Conservation (phyloP, 1,140 invertebrate genomes). For the Carposina sasakii region DNA sequence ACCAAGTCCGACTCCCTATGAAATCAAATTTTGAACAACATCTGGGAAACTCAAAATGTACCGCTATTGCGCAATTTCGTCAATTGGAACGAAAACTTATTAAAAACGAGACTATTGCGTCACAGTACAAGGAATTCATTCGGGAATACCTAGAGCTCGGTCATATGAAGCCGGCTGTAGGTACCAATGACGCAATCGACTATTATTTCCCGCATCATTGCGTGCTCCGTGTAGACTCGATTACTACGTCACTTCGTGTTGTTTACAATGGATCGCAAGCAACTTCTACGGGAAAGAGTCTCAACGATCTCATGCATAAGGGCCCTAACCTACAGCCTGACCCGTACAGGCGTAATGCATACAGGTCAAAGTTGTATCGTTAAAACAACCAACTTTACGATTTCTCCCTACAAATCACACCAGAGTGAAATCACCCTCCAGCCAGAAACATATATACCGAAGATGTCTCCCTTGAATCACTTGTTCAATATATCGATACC, state of each 20-base stretch:
- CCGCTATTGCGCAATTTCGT: neutral
- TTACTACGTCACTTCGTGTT: neutral
- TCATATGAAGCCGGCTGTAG: neutral
- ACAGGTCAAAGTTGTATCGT: too few relatives aligned
- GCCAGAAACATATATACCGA: too few relatives aligned
- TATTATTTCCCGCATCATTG: neutral
- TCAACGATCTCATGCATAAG: neutral
- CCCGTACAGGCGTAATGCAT: too few relatives aligned
- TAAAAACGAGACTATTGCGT: neutral
- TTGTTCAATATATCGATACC: too few relatives aligned
- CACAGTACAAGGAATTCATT: neutral
- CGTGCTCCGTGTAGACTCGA: neutral
- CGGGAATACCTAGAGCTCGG: neutral
- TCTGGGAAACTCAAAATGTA: neutral
- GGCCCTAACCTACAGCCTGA: constrained; percentile 1
- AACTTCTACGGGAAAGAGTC: neutral
- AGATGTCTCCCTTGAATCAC: too few relatives aligned
- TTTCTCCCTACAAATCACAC: too few relatives aligned
- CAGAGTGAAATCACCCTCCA: too few relatives aligned
- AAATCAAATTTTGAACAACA: neutral
- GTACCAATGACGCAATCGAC: neutral
- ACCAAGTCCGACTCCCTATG: neutral
- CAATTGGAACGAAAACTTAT: neutral
- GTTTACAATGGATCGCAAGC: neutral
- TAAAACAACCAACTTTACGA: too few relatives aligned